These are phyloP conservation scores for Clupea harengus DNA, from an alignment of 2,113 vertebrate genomes.

Conservation along the genomic window DNA sequence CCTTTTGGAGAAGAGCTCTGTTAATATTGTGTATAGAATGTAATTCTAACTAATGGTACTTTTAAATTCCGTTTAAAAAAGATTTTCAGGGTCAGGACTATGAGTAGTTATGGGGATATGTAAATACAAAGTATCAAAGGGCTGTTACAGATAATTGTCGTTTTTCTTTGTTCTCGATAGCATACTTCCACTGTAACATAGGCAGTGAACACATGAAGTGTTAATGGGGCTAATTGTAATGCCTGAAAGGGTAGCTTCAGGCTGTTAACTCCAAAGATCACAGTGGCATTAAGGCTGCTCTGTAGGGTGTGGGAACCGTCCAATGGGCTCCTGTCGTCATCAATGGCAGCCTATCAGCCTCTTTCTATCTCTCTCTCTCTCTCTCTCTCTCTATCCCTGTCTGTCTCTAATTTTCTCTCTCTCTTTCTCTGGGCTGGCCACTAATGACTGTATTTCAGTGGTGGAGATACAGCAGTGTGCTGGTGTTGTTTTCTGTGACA, in stretches of 20 bases:
- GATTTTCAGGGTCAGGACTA: neutral
- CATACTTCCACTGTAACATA: neutral
- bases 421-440: neutral
- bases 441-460: neutral
- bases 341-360: neutral
- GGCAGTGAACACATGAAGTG: neutral
- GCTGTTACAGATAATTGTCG: neutral
- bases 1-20: no score
- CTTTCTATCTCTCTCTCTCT: neutral
- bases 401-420: neutral
- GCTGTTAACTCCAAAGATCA: constrained; percentile 36
- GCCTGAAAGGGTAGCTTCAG: neutral
- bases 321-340: neutral
- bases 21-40: no score
- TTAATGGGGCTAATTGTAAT: neutral
- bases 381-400: neutral
- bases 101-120: neutral
- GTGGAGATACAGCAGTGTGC: neutral
- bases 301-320: neutral
- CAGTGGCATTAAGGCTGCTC: constrained; percentile 26
- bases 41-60: no score
- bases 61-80: no score
- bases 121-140: neutral
- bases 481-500: neutral
- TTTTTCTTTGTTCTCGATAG: neutral